These are phyloP conservation scores for Catharus minimus DNA, from an alignment of 2,113 vertebrate species.

Conservation along the genomic window DNA sequence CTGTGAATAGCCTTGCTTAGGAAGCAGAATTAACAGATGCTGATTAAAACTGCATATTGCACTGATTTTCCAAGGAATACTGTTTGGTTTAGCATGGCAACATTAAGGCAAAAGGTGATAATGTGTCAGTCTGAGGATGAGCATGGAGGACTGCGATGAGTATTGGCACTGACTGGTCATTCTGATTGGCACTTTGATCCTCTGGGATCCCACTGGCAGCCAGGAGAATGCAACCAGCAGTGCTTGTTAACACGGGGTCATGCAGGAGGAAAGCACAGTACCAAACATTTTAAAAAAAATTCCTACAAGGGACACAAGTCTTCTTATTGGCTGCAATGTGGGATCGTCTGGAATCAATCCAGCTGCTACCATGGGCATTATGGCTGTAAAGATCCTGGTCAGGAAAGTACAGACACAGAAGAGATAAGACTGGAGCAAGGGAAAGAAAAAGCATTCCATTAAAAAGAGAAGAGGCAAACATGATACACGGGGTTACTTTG, in stretches of 20 bases:
- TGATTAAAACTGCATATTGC: constrained; percentile 11
- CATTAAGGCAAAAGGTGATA: constrained; percentile 44
- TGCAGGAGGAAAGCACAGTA: constrained; percentile 60
- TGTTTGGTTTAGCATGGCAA: constrained; percentile 42
- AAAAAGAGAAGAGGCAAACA: constrained; percentile 25
- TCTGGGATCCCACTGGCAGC: constrained; percentile 72
- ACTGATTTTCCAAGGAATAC: constrained; percentile 19
- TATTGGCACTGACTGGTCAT: constrained; percentile 28
- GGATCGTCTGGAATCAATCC: constrained; percentile 97
- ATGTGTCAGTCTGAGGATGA: not conserved
- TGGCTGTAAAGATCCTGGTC: constrained; percentile 97
- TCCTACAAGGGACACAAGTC: constrained; percentile 94
- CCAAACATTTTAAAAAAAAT: constrained; percentile 35
- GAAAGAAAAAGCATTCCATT: constrained; percentile 42
- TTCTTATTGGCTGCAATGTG: constrained; percentile 96
- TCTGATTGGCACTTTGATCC: constrained; percentile 75
- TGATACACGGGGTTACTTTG: not conserved
- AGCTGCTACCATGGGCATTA: constrained; percentile 98
- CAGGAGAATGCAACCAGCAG: constrained; percentile 76
- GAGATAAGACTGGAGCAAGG: constrained; percentile 44
- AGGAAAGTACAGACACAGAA: constrained; percentile 80
- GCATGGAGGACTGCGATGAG: not conserved
- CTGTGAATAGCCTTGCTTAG: not conserved
- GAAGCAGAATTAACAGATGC: constrained; percentile 35
- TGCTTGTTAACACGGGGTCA: constrained; percentile 55